A percentile compares a stretch with the other conserved stretches of the same genome.
phyloP scores from a whole-genome alignment of 2,797 vertebrate species.

The Coluber constrictor region DNA sequence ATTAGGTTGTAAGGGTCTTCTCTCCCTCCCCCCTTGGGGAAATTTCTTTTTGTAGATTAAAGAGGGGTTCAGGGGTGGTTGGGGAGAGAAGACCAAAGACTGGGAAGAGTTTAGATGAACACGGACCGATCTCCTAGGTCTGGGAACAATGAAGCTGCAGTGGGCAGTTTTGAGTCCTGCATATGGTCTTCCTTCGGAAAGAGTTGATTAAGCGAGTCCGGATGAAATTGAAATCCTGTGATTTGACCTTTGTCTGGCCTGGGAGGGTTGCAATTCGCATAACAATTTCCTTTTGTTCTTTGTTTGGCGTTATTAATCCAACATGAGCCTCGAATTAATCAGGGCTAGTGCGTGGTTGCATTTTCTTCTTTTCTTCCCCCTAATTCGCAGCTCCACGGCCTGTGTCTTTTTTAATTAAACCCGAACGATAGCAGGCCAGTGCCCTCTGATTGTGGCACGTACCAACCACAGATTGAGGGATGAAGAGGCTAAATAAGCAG shows the following conservation, averaged over 20 bases:
- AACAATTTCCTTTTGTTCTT: constrained; percentile 85
- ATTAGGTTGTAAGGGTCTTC: constrained; percentile 62
- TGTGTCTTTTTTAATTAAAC: constrained; percentile 95
- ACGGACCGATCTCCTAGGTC: constrained; percentile 71
- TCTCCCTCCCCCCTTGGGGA: not conserved
- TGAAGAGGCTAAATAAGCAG: constrained; percentile 77
- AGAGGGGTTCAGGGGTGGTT: constrained; percentile 34
- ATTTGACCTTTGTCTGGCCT: constrained; percentile 85
- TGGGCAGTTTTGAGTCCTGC: constrained; percentile 75
- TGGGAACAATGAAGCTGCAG: constrained; percentile 72
- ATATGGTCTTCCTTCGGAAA: constrained; percentile 80
- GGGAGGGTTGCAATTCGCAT: constrained; percentile 81
- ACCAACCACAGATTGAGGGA: constrained; percentile 76
- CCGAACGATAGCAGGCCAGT: constrained; percentile 80
- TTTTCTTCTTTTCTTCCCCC: constrained; percentile 61
- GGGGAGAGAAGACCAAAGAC: constrained; percentile 57
- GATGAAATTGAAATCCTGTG: constrained; percentile 86
- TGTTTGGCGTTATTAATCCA: constrained; percentile 86
- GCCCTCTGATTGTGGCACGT: constrained; percentile 76
- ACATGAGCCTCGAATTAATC: constrained; percentile 85
- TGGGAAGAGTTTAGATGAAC: constrained; percentile 69
- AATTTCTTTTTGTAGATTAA: constrained; percentile 25
- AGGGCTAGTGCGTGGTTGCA: constrained; percentile 80
- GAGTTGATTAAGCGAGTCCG: constrained; percentile 83
- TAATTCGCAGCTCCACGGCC: constrained; percentile 88